Base-by-base conservation (phyloP, 2,113 vertebrate genomes). In the Nesogale talazaci region DNA sequence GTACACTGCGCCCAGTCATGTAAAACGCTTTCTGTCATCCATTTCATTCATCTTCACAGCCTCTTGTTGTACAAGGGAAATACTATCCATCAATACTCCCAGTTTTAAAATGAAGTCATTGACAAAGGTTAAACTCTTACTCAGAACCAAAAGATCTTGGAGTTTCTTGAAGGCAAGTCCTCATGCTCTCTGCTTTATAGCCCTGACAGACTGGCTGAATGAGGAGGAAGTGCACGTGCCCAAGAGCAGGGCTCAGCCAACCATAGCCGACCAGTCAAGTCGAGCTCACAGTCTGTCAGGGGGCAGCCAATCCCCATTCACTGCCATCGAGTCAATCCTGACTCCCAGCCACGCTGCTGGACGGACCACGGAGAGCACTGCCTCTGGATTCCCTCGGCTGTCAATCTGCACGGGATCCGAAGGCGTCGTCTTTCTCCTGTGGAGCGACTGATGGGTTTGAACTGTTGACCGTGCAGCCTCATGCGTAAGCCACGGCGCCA, bases 41-140 rank as follows among this genome's bases (percentile, higher is more conserved):
- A 25, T 42, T 75, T 79, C 76, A 93, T 83, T 87, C 65, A 79
- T 95, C 91, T 91, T 90, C 6, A 91, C 20, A 36, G 38, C n/a
- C 82, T 69, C 70, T 14, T 2, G 34, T 42, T 63, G 59, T 42
- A 11, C 10, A 36, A 83, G 67, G 40, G 31, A 90, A 75, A 74
- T 42, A 82, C 31, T 88, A 89, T 40, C 83, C 89, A 83, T 74
- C 76, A 80, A 69, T 40, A 80, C 88, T 76, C 70, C 59, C 34
- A 94, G 78, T 38, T 90, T 77, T 90, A 89, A 80, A 95, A 77
- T 36, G 38, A 23, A 57, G 75, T 80, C 36, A 14, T 1, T 90
- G 75, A 72, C 56, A 34, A 52, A 85, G 15, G 34, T 63, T 87
- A 42, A 72, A 79, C 65, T 56, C 23, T 88, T 79, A 87, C 27